These are phyloP conservation scores for Helicoverpa armigera DNA, from an alignment of 1,140 invertebrate species.

Conservation along the genomic window DNA sequence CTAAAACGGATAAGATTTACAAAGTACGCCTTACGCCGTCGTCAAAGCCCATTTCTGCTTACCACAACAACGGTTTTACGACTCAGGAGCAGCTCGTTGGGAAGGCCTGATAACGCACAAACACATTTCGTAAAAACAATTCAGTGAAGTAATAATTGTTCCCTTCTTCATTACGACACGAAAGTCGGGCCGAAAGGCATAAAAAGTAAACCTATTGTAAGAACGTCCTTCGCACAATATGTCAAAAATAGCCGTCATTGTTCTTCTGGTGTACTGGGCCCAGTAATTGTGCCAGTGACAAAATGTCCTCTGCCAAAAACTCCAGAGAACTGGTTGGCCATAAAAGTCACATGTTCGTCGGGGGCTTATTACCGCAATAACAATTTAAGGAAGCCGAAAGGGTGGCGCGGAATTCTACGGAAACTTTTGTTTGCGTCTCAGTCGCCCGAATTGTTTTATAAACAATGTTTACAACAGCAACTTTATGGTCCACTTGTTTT, in stretches of 20 bases:
- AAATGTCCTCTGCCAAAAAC: slow-evolving; percentile 71
- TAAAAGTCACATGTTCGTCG: slow-evolving; percentile 82
- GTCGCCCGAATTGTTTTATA: slow-evolving; percentile 81
- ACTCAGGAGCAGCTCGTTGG: slow-evolving; percentile 1
- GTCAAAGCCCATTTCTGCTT: slow-evolving; percentile 1
- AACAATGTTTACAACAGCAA: slow-evolving; percentile 82
- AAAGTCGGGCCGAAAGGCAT: slow-evolving; percentile 43
- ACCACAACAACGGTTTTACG: slow-evolving; percentile 31
- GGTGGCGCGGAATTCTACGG: slow-evolving; percentile 74
- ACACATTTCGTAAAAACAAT: slow-evolving; percentile 29
- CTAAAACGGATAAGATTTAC: background rate
- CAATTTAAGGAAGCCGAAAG: slow-evolving; percentile 84
- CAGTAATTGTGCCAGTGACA: slow-evolving; percentile 74
- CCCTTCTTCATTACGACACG: slow-evolving; percentile 36
- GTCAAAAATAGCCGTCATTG: slow-evolving; percentile 63
- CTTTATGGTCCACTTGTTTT: slow-evolving; percentile 82
- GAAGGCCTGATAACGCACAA: slow-evolving; percentile 24
- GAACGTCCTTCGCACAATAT: slow-evolving; percentile 55
- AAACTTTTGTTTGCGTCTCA: slow-evolving; percentile 79
- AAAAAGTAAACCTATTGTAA: slow-evolving; percentile 57
- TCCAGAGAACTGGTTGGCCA: slow-evolving; percentile 72
- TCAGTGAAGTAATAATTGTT: slow-evolving; percentile 38
- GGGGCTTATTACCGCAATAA: slow-evolving; percentile 81
- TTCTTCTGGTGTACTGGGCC: slow-evolving; percentile 54
- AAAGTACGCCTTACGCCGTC: background rate